Conservation (phyloP, 2,113 vertebrate genomes). For the Typhlomys cinereus region DNA sequence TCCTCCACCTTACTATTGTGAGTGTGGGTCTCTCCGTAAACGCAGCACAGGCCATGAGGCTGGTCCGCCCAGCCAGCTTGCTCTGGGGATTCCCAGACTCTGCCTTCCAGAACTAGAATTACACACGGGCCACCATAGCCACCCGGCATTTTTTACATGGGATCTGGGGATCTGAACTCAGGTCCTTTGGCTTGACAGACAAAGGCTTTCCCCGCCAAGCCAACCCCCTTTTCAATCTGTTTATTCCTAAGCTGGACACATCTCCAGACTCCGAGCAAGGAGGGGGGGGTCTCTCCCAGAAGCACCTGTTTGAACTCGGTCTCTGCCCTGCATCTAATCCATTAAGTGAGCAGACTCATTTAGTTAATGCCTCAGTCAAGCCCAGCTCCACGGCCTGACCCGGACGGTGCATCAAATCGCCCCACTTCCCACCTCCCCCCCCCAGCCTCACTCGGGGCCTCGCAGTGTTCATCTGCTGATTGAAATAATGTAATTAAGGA, state of each 20-base stretch:
- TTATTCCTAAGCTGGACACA: background rate
- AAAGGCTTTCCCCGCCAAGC: background rate
- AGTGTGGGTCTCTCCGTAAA: no score
- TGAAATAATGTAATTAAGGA: constrained; percentile 68
- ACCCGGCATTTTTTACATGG: no score
- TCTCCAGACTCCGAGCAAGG: background rate
- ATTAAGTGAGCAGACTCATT: constrained; percentile 25
- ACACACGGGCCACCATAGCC: no score
- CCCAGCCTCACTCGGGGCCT: background rate
- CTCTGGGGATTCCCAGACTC: no score
- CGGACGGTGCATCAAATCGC: background rate
- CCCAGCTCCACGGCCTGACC: background rate
- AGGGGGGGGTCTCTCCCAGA: background rate
- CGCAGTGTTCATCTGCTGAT: constrained; percentile 35
- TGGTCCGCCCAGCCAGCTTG: no score
- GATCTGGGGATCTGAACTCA: no score
- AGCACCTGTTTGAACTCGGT: background rate
- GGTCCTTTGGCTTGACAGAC: no score
- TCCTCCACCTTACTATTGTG: no score
- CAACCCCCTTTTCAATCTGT: background rate
- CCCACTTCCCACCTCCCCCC: background rate
- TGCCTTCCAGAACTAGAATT: no score
- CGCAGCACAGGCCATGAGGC: no score
- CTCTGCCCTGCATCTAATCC: background rate
- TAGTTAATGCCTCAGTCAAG: constrained; percentile 49